These are phyloP conservation scores for Neolamprologus longior DNA, from an alignment of 2,113 vertebrate genomes.

Conservation along the genomic window DNA sequence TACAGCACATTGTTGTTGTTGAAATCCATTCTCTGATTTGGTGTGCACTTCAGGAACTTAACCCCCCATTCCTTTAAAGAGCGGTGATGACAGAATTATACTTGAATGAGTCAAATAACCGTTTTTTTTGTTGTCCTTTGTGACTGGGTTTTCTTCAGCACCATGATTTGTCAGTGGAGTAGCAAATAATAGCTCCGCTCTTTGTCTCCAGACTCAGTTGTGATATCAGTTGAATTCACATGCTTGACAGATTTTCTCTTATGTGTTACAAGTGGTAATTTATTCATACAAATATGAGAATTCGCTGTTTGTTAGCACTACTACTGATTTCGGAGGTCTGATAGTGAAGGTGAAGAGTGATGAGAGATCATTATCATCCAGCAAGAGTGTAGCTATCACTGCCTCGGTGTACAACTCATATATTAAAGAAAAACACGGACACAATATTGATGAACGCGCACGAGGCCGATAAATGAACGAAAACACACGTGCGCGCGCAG, in stretches of 20 bases:
- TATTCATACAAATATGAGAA: slow-evolving; percentile 17
- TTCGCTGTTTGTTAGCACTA: neutral
- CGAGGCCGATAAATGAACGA: neutral
- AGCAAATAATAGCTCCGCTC: neutral
- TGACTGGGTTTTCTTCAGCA: neutral
- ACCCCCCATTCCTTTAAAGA: neutral
- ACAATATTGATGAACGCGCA: neutral
- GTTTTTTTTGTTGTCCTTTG: neutral
- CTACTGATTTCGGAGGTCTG: neutral
- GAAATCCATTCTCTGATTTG: neutral
- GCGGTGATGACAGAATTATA: neutral
- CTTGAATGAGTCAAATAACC: neutral
- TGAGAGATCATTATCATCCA: neutral
- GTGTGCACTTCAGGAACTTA: neutral
- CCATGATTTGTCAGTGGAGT: neutral
- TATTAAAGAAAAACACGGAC: neutral
- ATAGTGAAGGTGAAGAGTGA: neutral
- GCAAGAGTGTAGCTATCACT: neutral
- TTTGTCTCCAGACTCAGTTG: neutral
- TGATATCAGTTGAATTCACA: neutral
- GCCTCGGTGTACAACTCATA: neutral
- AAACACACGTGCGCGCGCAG: neutral
- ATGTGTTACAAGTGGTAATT: slow-evolving; percentile 25
- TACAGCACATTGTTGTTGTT: neutral
- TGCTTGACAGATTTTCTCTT: slow-evolving; percentile 9